A percentile compares a stretch with the other conserved stretches of the same genome.
These are phyloP conservation scores for Aegithalos caudatus DNA, from an alignment of 2,113 vertebrate species.

Conservation along the genomic window DNA sequence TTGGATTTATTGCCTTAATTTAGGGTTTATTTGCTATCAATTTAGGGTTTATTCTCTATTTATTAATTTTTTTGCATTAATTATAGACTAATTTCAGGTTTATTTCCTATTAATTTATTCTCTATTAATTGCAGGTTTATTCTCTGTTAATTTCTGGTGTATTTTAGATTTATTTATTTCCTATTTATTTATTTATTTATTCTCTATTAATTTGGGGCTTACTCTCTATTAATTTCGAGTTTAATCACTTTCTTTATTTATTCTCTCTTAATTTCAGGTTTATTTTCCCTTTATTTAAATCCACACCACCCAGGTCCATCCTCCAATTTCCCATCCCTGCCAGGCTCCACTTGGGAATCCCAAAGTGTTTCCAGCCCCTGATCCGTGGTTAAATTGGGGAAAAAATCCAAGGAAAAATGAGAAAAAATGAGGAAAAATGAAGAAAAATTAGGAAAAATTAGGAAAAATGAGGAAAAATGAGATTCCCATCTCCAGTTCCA, in stretches of 20 bases:
- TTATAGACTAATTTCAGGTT: too few species aligned
- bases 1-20: too few species aligned
- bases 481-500: neutral
- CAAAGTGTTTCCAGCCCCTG: neutral
- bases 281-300: neutral
- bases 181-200: too few species aligned
- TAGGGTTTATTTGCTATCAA: neutral
- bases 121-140: too few species aligned
- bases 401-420: neutral
- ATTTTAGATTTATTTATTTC: too few species aligned
- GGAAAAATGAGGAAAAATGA: neutral
- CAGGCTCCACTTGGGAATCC: neutral
- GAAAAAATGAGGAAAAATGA: neutral
- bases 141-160: too few species aligned
- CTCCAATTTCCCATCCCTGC: neutral
- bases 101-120: neutral
- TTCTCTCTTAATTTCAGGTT: neutral
- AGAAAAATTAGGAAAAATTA: neutral
- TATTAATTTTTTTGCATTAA: neutral
- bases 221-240: too few species aligned
- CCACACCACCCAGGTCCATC: accelerated
- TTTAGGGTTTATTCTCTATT: neutral
- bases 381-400: neutral
- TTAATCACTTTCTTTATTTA: too few species aligned
- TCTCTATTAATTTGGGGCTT: too few species aligned